A percentile compares a stretch with the other conserved stretches of the same genome.
Evolutionary conservation across 1,140 invertebrate genomes (phyloP).

Genomic region (Myzus persicae): DNA sequence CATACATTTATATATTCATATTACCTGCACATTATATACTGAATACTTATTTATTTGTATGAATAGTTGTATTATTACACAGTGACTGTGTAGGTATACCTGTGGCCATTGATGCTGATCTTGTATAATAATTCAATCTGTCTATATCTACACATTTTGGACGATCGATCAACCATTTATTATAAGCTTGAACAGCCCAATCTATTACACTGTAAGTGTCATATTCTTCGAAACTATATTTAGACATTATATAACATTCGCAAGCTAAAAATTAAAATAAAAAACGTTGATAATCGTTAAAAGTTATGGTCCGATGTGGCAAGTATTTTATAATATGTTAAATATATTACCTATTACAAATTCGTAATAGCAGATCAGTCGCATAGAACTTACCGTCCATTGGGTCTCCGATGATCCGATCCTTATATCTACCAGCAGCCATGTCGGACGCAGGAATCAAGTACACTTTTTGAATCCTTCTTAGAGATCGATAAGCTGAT

Average conservation of each 20-base stretch:
- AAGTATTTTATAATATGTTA: background rate
- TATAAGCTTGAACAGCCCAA: conserved; percentile 16
- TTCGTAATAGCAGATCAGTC: background rate
- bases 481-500: background rate
- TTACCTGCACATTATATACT: background rate
- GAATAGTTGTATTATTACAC: background rate
- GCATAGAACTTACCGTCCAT: background rate
- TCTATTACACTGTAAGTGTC: background rate
- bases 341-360: background rate
- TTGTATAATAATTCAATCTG: background rate
- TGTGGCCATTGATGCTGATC: background rate
- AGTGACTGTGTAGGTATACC: background rate
- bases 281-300: background rate
- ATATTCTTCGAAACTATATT: background rate
- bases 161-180: background rate
- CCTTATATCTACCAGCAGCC: background rate
- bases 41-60: background rate
- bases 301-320: background rate
- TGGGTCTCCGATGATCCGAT: background rate
- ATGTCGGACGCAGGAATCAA: background rate
- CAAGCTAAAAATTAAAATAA: background rate
- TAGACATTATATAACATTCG: background rate
- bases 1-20: background rate
- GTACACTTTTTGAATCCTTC: background rate
- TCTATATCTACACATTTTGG: background rate